Evolutionary conservation across 2,888 invertebrate species (phyloP), one percentile per base, ranked within the genome.

Genomic region (Eurytoma californica): DNA sequence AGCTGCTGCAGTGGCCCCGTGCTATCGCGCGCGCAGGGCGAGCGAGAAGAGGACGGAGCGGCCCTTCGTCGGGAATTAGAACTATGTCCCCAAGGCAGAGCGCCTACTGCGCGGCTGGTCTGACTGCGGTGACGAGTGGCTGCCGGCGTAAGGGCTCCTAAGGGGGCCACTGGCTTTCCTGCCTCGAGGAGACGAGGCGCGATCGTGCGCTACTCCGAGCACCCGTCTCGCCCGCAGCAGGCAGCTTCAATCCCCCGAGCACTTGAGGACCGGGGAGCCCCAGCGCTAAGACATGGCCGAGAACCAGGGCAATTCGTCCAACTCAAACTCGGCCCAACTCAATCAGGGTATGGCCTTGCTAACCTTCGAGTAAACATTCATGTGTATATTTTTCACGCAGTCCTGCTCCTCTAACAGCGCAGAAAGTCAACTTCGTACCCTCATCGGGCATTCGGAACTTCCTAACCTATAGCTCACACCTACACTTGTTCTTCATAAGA

Each of bases 221-320:
- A 7, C 3, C 28, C 28, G 30, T n/a, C 61, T n/a, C n/a, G 20
- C 63, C 63, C 12, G 39, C 39, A 47, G 30, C 30, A 61, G 61
- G 28, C 39, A n/a, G 30, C 73, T 66, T 28, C 57, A 49, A 14
- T 55, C 39, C 3, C 20, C 65, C 14, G 47, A 12, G 5, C 18
- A 39, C 30, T 1, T n/a, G 28, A 30, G 14, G 30, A 24, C 24
- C 16, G 3, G 7, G 28, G 53, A 60, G 67, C 16, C 1, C 16
- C 28, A 55, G 49, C 55, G 18, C 51, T 67, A 77, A 79, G 76
- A 78, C 81, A 94, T 94, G 94, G 94, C 94, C 92, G 94, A 94
- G 91, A 94, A 93, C 92, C 93, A 93, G 91, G 93, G 93, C 91
- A 93, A 94, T 91, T 93, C 93, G 91, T 92, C 93, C 91, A 93